Evolutionary conservation across 2,113 vertebrate genomes (phyloP).

Genomic region (Lepus europaeus): DNA sequence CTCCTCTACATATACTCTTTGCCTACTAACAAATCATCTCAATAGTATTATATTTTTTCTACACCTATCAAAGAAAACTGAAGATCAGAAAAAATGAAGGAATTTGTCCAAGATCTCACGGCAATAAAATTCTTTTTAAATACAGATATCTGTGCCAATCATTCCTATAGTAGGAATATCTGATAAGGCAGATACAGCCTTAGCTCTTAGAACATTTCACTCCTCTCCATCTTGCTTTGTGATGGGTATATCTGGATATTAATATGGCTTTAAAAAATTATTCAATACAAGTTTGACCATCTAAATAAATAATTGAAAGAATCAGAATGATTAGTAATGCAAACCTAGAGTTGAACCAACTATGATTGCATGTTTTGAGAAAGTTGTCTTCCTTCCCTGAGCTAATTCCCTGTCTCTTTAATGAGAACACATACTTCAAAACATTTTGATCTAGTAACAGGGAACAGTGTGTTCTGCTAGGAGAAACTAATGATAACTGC

Average conservation of each 20-base stretch:
- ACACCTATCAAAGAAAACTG: neutral
- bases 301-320: neutral
- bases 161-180: neutral
- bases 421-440: constrained; percentile 30
- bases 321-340: neutral
- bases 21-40: neutral
- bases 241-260: neutral
- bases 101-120: neutral
- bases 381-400: constrained; percentile 8
- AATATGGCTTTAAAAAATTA: neutral
- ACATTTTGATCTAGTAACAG: constrained; percentile 41
- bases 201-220: neutral
- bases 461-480: constrained; percentile 12
- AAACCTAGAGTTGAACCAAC: constrained; percentile 25
- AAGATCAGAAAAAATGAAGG: neutral
- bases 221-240: constrained; percentile 1
- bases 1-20: neutral
- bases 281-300: neutral
- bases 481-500: neutral
- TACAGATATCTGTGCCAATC: neutral
- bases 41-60: neutral
- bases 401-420: constrained; percentile 32
- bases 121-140: neutral
- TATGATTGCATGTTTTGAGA: constrained; percentile 28
- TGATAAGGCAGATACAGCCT: neutral